Evolutionary conservation across 2,113 vertebrate species (phyloP).

Genomic region (Pardalotus punctatus): DNA sequence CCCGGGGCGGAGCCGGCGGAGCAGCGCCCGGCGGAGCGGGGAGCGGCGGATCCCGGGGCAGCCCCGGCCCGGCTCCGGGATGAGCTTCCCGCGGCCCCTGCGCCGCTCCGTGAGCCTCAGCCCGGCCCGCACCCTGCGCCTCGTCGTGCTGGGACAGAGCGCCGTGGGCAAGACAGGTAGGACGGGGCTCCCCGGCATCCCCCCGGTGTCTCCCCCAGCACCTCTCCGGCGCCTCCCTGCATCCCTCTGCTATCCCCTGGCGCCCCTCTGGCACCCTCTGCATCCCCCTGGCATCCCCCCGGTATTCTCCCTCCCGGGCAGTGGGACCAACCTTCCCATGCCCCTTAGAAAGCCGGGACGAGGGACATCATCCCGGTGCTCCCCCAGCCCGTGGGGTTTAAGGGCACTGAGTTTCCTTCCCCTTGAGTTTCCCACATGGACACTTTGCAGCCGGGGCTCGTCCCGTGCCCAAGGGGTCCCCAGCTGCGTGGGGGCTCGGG

Average conservation of each 20-base stretch:
- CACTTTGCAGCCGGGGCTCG: not conserved
- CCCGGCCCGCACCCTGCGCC: constrained; percentile 60
- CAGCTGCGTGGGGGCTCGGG: not conserved
- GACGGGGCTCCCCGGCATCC: not conserved
- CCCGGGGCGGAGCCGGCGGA: not conserved
- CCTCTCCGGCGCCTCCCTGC: not conserved
- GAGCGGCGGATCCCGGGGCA: not conserved
- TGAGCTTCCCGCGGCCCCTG: constrained; percentile 75
- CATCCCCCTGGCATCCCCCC: not conserved
- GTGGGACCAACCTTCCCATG: too few species aligned
- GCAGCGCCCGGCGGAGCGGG: not conserved
- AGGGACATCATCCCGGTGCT: not conserved
- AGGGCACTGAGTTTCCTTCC: not conserved
- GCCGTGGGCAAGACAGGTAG: constrained; percentile 79
- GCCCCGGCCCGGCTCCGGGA: not conserved
- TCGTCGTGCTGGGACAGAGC: constrained; percentile 73
- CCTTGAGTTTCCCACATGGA: not conserved
- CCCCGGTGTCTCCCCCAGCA: not conserved
- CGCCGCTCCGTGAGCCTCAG: constrained; percentile 71
- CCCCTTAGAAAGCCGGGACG: not conserved
- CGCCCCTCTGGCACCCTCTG: too few species aligned
- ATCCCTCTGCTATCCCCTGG: not conserved
- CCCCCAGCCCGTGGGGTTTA: not conserved
- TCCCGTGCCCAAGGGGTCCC: not conserved
- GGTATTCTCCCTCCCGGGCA: not conserved